These are phyloP conservation scores for Nephrotoma appendiculata DNA, from an alignment of 2,888 invertebrate species.

Conservation along the genomic window DNA sequence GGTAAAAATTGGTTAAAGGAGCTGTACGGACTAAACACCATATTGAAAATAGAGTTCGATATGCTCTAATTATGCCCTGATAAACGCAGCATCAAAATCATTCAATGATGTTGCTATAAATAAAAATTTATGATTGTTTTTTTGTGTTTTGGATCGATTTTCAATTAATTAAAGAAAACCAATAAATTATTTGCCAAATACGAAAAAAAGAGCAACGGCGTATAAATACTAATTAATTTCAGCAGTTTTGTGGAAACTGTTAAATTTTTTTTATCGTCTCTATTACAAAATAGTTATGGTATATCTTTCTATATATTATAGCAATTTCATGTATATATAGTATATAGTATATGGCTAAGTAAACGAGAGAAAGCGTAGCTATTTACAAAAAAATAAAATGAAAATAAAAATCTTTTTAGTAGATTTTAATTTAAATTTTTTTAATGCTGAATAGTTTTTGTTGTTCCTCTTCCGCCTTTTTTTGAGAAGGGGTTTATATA, in stretches of 20 bases:
- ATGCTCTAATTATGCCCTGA: not conserved
- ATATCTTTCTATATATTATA: not conserved
- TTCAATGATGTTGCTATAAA: not conserved
- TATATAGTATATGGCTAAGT: not conserved
- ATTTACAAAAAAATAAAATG: not conserved
- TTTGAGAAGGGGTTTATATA: not conserved
- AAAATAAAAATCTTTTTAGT: not conserved
- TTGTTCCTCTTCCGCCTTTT: not conserved
- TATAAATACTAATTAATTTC: not conserved
- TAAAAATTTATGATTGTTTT: not conserved
- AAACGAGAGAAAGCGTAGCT: not conserved
- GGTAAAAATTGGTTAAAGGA: too few species aligned
- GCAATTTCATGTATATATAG: not conserved
- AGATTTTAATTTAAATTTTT: not conserved
- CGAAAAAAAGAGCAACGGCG: not conserved
- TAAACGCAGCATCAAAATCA: not conserved
- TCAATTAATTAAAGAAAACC: not conserved
- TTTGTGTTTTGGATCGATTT: not conserved
- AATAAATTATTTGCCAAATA: not conserved
- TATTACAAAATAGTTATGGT: not conserved
- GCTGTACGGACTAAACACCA: too few species aligned
- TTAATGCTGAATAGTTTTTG: not conserved
- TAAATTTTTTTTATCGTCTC: not conserved
- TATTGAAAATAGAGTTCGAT: not conserved
- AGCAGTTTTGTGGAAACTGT: not conserved